Conservation (phyloP, 2,888 invertebrate species). For the Gymnocheta viridis region DNA sequence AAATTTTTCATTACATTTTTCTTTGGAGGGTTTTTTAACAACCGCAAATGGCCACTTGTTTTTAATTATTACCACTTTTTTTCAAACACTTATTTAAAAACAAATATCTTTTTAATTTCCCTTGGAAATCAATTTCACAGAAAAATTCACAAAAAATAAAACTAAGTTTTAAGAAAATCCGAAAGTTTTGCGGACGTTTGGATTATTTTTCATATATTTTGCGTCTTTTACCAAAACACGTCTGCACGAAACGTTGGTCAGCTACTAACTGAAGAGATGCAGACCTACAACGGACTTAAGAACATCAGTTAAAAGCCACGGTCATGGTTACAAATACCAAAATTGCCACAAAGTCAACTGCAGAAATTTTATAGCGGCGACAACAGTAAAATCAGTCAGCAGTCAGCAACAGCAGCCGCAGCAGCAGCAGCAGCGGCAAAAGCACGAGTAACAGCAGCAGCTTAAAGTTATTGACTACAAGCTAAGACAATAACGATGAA, state of each 20-base stretch:
- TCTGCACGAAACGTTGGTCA: constrained; percentile 82
- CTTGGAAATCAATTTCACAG: constrained; percentile 25
- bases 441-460: constrained; percentile 27
- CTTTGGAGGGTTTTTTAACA: constrained; percentile 8
- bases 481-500: constrained; percentile 44
- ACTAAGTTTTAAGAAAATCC: constrained; percentile 17
- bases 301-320: constrained; percentile 74
- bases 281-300: constrained; percentile 82
- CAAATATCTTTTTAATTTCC: constrained; percentile 42
- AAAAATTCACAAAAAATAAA: constrained; percentile 17
- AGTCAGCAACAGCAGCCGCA: constrained; percentile 51
- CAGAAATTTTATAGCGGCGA: constrained; percentile 44
- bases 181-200: constrained; percentile 51
- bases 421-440: constrained; percentile 49
- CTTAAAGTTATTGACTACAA: constrained; percentile 45
- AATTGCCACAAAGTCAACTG: constrained; percentile 62
- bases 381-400: constrained; percentile 44
- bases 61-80: not conserved
- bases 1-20: constrained; percentile 48
- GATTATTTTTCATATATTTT: constrained; percentile 19
- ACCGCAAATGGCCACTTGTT: constrained; percentile 31
- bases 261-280: constrained; percentile 82
- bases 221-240: constrained; percentile 74
- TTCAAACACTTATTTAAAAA: constrained; percentile 12
- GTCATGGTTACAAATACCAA: constrained; percentile 65